Percentiles rank a stretch among this genome's conserved stretches.
Conservation (phyloP, 2,113 vertebrate species). For the Salvelinus namaycush region DNA sequence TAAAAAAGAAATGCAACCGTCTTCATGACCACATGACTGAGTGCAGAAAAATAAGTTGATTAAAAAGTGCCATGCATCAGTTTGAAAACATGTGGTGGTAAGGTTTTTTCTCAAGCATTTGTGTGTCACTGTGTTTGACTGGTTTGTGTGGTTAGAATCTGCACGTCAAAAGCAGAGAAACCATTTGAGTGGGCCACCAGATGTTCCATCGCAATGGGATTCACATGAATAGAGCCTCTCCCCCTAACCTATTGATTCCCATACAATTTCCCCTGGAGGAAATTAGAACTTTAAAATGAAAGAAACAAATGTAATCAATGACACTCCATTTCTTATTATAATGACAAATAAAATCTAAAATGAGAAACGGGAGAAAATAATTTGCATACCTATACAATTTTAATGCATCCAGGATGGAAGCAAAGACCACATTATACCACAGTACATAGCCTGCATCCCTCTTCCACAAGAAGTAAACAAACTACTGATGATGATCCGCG, state of each 20-base stretch:
- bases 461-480: slow-evolving; percentile 24
- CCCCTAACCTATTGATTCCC: slow-evolving; percentile 6
- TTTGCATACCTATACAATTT: slow-evolving; percentile 61
- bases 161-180: slow-evolving; percentile 49
- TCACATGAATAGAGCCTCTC: slow-evolving; percentile 29
- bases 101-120: slow-evolving; percentile 43
- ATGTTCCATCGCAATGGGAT: slow-evolving; percentile 59
- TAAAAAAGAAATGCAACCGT: slow-evolving; percentile 48
- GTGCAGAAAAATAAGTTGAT: slow-evolving; percentile 50
- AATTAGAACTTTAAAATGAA: slow-evolving; percentile 9
- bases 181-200: slow-evolving; percentile 64
- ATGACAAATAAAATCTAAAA: slow-evolving; percentile 24
- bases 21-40: slow-evolving; percentile 48
- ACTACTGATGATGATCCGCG: slow-evolving; percentile 25
- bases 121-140: slow-evolving; percentile 56
- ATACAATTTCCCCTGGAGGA: slow-evolving; percentile 2
- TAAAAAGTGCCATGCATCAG: slow-evolving; percentile 32
- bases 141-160: slow-evolving; percentile 29
- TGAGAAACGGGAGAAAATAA: slow-evolving; percentile 13
- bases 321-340: slow-evolving; percentile 13
- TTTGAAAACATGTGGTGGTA: slow-evolving; percentile 48
- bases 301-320: slow-evolving; percentile 43
- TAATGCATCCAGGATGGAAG: slow-evolving; percentile 32
- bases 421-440: slow-evolving; percentile 7
- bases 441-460: slow-evolving; percentile 1